Evolutionary conservation across 2,797 vertebrate genomes (phyloP), one percentile per base, ranked within the genome.

Genomic region (Ctenopoma kingsleyae): DNA sequence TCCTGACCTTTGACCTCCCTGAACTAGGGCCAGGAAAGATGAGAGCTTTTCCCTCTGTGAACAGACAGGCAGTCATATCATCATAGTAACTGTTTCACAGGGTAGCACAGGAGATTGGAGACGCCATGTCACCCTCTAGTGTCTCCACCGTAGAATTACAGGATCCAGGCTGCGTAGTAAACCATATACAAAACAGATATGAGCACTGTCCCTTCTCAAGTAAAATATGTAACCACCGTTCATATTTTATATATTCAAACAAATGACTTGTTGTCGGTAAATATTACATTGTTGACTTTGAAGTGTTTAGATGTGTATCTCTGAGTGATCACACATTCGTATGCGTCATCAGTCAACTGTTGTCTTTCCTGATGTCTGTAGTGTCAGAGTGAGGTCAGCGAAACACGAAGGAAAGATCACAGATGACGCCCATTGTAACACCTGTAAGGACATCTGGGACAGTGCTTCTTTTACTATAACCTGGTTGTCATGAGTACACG

Each of bases 91-190:
- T 3, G 1, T 43, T n/a, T 36, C n/a, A 8, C 23, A 13, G 46
- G 7, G 12, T 1, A 11, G 10, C 8, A 3, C 8, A 2, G 8
- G 23, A 16, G n/a, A 52, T 50, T 40, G 1, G 9, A 23, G 17
- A 59, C 53, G 63, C n/a, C 32, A n/a, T 11, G 56, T 27, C 36
- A 57, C 84, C 85, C 85, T 69, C 89, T 80, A 30, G 78, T 89
- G 89, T 0, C 41, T 2, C 3, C 7, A 59, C 13, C n/a, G 2
- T 22, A 17, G 62, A 58, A 69, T 53, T 1, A 23, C 76, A 64
- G 17, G 13, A 20, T 30, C 49, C 13, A 25, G 19, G 12, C 13
- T 10, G 32, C 5, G 6, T 6, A 19, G 25, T 58, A 6, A 46
- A 66, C 16, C 17, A 3, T 13, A 36, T 25, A 1, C 22, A 57